These are phyloP conservation scores for Platygyra sinensis DNA, from an alignment of 64 coral and sea anemone genomes.

Conservation along the genomic window DNA sequence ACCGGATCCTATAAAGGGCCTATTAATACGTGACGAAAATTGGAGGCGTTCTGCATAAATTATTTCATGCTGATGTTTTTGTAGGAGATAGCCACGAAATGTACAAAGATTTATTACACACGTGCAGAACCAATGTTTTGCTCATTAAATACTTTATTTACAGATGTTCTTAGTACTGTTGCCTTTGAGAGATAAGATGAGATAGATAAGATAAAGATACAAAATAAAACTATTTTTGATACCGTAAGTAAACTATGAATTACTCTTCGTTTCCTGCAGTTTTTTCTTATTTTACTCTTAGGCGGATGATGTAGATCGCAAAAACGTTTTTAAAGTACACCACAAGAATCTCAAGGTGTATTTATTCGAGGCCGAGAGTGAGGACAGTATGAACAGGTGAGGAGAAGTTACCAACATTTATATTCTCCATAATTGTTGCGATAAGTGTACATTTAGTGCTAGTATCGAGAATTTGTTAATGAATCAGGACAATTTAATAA, in stretches of 20 bases:
- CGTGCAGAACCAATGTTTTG: too few species aligned
- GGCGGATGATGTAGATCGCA: constrained; percentile 54
- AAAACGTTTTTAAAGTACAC: constrained; percentile 49
- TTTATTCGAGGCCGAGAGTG: constrained; percentile 37
- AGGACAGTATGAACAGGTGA: constrained; percentile 32
- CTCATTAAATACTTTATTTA: too few species aligned
- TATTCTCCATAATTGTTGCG: not conserved
- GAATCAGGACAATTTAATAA: not conserved
- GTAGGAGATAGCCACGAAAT: too few species aligned
- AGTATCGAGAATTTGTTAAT: not conserved
- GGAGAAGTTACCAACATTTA: not conserved
- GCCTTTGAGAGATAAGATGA: not conserved
- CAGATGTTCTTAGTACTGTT: too few species aligned
- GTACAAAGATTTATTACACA: too few species aligned
- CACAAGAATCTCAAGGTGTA: constrained; percentile 49
- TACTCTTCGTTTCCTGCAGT: not conserved
- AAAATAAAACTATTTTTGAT: too few species aligned
- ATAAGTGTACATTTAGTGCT: not conserved
- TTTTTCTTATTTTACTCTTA: not conserved
- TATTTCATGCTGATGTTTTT: too few species aligned
- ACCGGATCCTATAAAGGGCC: too few species aligned
- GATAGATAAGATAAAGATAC: too few species aligned
- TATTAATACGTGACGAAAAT: too few species aligned
- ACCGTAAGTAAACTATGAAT: not conserved
- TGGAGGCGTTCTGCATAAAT: too few species aligned